Evolutionary conservation across 2,113 vertebrate species (phyloP).

Genomic region (Panurus biarmicus): DNA sequence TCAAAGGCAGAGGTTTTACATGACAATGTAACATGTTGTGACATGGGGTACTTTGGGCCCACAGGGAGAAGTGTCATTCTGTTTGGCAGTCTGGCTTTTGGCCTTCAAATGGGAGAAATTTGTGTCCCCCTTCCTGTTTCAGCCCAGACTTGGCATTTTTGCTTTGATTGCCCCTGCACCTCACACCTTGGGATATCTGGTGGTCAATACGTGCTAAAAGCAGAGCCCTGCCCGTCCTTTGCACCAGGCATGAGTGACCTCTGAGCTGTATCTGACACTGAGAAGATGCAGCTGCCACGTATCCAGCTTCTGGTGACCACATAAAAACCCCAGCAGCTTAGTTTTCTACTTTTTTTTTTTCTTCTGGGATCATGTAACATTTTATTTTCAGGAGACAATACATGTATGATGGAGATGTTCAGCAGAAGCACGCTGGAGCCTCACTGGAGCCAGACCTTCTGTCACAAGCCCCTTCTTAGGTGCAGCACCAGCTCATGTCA

Average conservation of each 20-base stretch:
- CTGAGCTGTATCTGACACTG: neutral
- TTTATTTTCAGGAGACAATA: neutral
- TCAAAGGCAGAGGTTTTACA: neutral
- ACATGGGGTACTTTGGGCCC: neutral
- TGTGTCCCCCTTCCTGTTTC: accelerated
- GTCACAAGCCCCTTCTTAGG: neutral
- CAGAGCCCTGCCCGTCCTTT: neutral
- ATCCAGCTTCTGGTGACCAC: neutral
- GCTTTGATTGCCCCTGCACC: neutral
- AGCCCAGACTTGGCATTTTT: neutral
- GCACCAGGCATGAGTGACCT: accelerated
- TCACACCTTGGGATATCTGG: neutral
- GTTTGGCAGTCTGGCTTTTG: neutral
- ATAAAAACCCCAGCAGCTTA: neutral
- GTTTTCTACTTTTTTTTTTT: neutral
- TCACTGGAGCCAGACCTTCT: neutral
- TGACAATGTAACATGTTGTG: neutral
- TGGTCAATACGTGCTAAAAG: neutral
- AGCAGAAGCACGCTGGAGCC: neutral
- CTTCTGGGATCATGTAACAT: neutral
- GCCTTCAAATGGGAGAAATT: neutral
- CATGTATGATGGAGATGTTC: neutral
- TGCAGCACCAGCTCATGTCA: neutral
- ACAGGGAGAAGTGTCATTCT: neutral
- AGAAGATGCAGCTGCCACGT: neutral